phyloP scores from a whole-genome alignment of 1,140 invertebrate genomes.

The Drosophila neocordata region DNA sequence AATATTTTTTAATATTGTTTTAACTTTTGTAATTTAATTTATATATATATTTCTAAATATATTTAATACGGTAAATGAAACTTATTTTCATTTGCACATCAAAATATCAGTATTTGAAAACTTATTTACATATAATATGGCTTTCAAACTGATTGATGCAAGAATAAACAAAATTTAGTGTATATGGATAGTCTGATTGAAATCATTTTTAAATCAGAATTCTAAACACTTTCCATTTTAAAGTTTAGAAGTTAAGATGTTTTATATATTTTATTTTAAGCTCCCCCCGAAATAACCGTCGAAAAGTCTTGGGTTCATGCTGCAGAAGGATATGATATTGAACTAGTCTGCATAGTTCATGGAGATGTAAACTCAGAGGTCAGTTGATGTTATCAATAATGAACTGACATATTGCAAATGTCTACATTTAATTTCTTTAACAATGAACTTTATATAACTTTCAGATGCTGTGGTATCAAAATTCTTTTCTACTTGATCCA shows the following conservation, averaged over 20 bases:
- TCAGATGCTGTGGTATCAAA: conserved; percentile 85
- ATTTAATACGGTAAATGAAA: too few relatives aligned
- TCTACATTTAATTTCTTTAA: not conserved
- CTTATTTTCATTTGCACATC: too few relatives aligned
- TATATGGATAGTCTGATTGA: too few relatives aligned
- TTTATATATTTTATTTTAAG: conserved; percentile 48
- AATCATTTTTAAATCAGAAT: not conserved
- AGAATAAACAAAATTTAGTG: too few relatives aligned
- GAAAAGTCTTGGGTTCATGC: conserved; percentile 84
- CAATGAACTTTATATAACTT: not conserved
- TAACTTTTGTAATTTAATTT: not conserved
- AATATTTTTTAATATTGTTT: too few relatives aligned
- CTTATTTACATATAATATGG: too few relatives aligned
- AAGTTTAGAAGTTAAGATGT: not conserved
- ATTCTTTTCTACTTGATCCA: conserved; percentile 84
- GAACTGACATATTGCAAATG: too few relatives aligned
- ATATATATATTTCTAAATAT: too few relatives aligned
- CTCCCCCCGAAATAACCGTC: conserved; percentile 84
- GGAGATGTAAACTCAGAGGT: conserved; percentile 84
- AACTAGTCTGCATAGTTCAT: conserved; percentile 84
- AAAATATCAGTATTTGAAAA: too few relatives aligned
- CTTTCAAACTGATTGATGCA: too few relatives aligned
- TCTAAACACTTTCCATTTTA: too few relatives aligned
- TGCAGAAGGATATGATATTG: conserved; percentile 83
- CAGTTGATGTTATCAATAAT: conserved; percentile 36